Conservation (phyloP, 2,113 vertebrate species). For the Porphyrio hochstetteri region DNA sequence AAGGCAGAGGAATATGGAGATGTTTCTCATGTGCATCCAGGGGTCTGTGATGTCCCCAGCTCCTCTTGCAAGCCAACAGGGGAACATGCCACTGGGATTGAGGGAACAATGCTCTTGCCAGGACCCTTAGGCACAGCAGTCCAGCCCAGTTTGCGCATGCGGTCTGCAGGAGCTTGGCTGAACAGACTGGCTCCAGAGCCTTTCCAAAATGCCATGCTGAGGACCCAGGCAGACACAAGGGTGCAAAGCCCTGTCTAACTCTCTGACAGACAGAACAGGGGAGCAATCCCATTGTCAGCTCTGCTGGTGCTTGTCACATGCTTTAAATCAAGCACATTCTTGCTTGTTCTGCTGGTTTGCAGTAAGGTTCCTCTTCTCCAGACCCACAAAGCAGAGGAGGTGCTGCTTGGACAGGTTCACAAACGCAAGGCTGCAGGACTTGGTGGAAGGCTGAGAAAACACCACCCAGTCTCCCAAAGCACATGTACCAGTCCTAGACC, state of each 20-base stretch:
- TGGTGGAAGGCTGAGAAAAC: background rate
- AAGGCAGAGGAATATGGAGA: background rate
- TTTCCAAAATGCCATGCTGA: background rate
- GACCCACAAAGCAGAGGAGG: background rate
- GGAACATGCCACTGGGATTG: rapidly evolving
- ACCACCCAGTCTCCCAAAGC: background rate
- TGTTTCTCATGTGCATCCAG: background rate
- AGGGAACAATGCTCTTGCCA: rapidly evolving
- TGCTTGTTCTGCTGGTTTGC: background rate
- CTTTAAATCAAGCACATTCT: background rate
- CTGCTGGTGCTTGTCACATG: background rate
- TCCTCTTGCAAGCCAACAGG: background rate
- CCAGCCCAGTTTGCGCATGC: rapidly evolving
- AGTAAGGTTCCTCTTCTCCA: background rate
- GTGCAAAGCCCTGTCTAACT: rapidly evolving
- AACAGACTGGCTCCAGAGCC: rapidly evolving
- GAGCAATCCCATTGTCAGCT: background rate
- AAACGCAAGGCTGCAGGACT: background rate
- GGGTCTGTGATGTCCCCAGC: background rate
- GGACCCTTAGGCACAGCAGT: background rate
- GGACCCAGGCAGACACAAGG: background rate
- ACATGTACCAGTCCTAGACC: background rate
- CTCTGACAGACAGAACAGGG: background rate
- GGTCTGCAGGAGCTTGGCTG: background rate
- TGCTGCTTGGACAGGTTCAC: background rate